Evolutionary conservation across 2,888 invertebrate genomes (phyloP), one percentile per base, ranked within the genome.

Genomic region (Buathra laborator): DNA sequence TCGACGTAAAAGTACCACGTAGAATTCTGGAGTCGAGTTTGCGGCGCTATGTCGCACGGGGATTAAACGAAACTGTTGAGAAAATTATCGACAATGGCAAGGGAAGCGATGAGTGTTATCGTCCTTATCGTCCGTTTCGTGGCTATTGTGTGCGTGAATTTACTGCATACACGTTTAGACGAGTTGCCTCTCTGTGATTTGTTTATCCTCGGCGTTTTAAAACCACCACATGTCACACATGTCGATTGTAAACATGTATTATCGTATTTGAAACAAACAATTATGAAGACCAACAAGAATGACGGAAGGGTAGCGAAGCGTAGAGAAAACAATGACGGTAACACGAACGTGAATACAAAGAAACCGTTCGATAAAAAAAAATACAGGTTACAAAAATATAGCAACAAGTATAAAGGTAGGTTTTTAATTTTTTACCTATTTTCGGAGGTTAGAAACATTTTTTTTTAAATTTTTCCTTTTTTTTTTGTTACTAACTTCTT

Each of bases 321-420:
- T 19, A 62, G 59, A 19, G 67, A 29, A 14, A 59, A 29, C 12
- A 67, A 71, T 46, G 14, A 85, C n/a, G 59, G 59, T 10, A 43
- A 64, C 6, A 79, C 68, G 29, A 32, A 7, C 2, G 74, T 59
- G 14, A 91, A 85, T 84, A 92, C 92, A 0, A 96, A 96, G 88
- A 96, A 95, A 91, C 95, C 95, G 0, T 97, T 97, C 91, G 95
- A 97, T 88, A 97, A 97, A 90, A 96, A 96, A 86, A 94, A 95
- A 37, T 97, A 96, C 90, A 94, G 96, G 48, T 89, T 96, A 48
- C 95, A 96, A 88, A 96, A 96, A 89, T 97, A 96, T 90, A 96
- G 96, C 89, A 96, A 96, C 76, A 96, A 96, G 90, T 96, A 95
- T 86, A 96, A 96, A 93, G 89, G 94, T 94, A 90, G 80, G 88